Conservation (phyloP, 1,140 invertebrate genomes). For the Neodiprion fabricii region DNA sequence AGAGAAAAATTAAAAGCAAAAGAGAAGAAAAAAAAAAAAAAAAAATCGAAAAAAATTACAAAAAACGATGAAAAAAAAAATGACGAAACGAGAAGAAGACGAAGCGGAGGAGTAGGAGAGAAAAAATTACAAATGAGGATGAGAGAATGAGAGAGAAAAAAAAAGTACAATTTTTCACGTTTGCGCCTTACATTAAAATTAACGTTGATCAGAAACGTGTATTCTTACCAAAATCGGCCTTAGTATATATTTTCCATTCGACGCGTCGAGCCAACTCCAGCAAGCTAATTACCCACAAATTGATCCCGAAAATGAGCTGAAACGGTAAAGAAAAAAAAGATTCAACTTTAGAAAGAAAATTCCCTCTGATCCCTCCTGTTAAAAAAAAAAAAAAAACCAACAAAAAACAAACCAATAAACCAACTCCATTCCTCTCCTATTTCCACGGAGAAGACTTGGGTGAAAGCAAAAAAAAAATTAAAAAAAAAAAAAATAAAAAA, state of each 20-base stretch:
- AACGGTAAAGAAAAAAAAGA: not conserved
- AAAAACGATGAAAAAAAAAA: too few species aligned
- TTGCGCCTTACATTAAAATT: slow-evolving; percentile 60
- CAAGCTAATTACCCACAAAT: not conserved
- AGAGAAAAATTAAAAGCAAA: too few species aligned
- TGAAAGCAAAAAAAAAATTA: not conserved
- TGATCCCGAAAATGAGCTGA: not conserved
- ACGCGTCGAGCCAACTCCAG: slow-evolving; percentile 27
- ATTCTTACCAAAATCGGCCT: slow-evolving; percentile 60
- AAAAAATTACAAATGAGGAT: too few species aligned
- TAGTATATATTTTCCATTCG: slow-evolving; percentile 57
- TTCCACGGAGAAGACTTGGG: too few species aligned
- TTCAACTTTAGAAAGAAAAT: not conserved
- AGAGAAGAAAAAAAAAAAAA: too few species aligned
- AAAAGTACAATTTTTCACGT: slow-evolving; percentile 61
- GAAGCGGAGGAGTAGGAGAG: too few species aligned
- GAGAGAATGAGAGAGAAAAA: slow-evolving; percentile 24
- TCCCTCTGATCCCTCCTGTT: not conserved
- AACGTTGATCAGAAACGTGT: slow-evolving; percentile 59
- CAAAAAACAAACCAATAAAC: not conserved
- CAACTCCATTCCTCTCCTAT: too few species aligned
- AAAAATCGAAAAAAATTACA: too few species aligned
- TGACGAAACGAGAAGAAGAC: too few species aligned
- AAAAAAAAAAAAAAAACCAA: not conserved
- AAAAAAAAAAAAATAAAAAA: not conserved